A percentile compares a stretch with the other conserved stretches of the same genome.
phyloP scores from a whole-genome alignment of 2,888 invertebrate species.

The Himalopsyche tibetana region DNA sequence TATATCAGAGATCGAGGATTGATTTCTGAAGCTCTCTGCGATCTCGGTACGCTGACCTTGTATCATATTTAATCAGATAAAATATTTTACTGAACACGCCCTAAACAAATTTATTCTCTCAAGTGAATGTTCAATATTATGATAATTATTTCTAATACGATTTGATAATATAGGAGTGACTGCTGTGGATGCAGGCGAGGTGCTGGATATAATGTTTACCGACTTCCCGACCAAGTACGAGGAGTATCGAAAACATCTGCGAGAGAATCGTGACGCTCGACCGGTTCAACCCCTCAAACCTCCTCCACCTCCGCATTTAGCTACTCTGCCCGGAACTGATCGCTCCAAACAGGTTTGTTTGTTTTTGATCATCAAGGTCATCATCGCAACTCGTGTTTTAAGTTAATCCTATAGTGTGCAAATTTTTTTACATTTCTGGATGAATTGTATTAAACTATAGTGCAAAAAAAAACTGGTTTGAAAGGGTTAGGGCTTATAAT shows the following conservation, averaged over 20 bases:
- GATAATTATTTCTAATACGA: background rate
- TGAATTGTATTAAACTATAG: no score
- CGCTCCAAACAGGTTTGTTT: constrained; percentile 62
- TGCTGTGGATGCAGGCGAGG: constrained; percentile 93
- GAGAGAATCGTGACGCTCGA: constrained; percentile 80
- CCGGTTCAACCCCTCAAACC: constrained; percentile 54
- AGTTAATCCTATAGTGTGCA: no score
- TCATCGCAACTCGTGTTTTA: no score
- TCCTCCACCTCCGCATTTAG: constrained; percentile 48
- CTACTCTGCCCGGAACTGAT: constrained; percentile 55
- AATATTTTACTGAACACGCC: background rate
- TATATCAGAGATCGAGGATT: constrained; percentile 89
- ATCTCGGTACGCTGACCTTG: constrained; percentile 80
- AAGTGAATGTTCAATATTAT: background rate
- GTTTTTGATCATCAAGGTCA: no score
- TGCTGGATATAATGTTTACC: constrained; percentile 95
- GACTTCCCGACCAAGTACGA: constrained; percentile 97
- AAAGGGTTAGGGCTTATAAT: no score
- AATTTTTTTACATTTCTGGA: no score
- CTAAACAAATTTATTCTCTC: background rate
- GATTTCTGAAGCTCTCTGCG: constrained; percentile 94
- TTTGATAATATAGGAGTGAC: constrained; percentile 81
- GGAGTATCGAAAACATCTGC: constrained; percentile 87
- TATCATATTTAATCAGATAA: background rate
- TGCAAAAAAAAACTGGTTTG: no score